Base-by-base conservation (phyloP, 2,888 invertebrate species). In the Margaritifera margaritifera region DNA sequence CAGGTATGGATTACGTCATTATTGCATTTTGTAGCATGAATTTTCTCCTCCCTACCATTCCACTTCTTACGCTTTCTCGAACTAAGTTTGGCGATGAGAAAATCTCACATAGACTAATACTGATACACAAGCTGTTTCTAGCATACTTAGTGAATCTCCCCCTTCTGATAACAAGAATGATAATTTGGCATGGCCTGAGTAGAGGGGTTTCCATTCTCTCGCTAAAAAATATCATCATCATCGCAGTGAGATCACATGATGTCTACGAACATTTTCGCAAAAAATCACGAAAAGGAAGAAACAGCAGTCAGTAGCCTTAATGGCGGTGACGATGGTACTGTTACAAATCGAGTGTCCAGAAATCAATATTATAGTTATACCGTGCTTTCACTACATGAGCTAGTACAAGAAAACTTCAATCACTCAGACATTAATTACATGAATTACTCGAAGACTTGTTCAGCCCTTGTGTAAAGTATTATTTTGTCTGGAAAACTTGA, bases 201-300 rank as follows among this genome's bases (percentile, higher is more conserved):
- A 87, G 90, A 52, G 91, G 91, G 73, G 90, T 92, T 8, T 91
- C 92, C 0, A 89, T 92, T 11, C 92, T 93, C 81, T 85, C 91
- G n/a, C 88, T 92, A 80, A 92, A 93, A 81, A 93, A 93, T 82
- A 80, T 92, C 8, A 89, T 92, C 62, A 89, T 91, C 71, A 91
- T 92, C 71, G 87, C 91, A 65, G 79, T 91, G 2, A 90, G 90
- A 3, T 72, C 91, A 20, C 89, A 81, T 72, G 85, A 85, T 63
- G 71, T 86, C 42, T 42, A 42, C 15, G 42, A 42, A 42, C 42
- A 42, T 42, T 42, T 42, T 3, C 42, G 15, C 11, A 15, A 42
- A 15, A 42, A 42, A 15, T 3, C 42, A 42, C 11, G 42, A 42
- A 15, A 42, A 42, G 42, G 42, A 42, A 42, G 15, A 42, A 42